These are phyloP conservation scores for Oreochromis aureus DNA, from an alignment of 2,113 vertebrate species.

Conservation along the genomic window DNA sequence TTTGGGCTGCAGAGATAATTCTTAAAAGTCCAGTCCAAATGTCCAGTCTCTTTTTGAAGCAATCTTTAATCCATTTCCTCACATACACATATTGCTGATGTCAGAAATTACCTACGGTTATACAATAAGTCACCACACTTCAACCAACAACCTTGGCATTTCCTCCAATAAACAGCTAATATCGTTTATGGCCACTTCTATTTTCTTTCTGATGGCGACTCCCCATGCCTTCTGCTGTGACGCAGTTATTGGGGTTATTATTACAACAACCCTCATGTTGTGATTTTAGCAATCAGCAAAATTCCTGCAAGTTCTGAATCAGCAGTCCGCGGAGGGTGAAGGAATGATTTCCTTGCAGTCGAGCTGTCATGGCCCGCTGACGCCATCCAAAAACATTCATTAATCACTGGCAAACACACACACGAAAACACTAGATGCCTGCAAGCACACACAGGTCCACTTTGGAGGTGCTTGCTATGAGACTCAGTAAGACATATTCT, in stretches of 20 bases:
- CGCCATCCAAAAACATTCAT: conserved; percentile 47
- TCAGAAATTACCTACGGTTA: background rate
- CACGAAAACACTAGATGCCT: background rate
- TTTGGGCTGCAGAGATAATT: conserved; percentile 27
- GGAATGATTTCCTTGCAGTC: conserved; percentile 54
- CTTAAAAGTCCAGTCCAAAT: background rate
- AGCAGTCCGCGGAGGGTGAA: conserved; percentile 34
- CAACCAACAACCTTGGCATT: background rate
- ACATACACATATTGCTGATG: background rate
- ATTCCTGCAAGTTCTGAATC: conserved; percentile 50
- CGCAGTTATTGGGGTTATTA: conserved; percentile 42
- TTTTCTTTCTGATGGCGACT: background rate
- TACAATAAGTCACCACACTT: background rate
- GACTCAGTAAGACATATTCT: background rate
- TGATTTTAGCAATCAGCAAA: conserved; percentile 57
- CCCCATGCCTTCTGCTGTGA: background rate
- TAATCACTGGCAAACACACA: conserved; percentile 48
- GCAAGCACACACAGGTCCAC: background rate
- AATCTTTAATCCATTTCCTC: background rate
- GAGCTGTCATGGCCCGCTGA: conserved; percentile 59
- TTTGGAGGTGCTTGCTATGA: background rate
- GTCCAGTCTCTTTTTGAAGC: background rate
- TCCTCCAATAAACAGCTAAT: background rate
- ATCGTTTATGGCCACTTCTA: background rate
- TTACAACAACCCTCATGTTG: conserved; percentile 10